phyloP scores from a whole-genome alignment of 2,888 invertebrate genomes.

The Stratiomys singularior region DNA sequence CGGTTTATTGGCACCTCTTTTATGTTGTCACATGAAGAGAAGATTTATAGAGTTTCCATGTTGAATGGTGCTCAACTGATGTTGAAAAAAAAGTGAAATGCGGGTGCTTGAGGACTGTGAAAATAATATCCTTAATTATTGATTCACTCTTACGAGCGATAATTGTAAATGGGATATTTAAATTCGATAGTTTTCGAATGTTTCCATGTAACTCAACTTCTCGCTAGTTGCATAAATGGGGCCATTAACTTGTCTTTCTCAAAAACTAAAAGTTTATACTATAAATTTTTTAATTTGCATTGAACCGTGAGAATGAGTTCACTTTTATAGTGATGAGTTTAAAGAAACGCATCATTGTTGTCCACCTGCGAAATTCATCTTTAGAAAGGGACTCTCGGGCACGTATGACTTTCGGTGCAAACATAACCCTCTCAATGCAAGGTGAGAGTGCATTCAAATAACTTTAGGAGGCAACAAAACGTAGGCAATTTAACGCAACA shows the following conservation, averaged over 20 bases:
- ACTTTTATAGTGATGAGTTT: neutral
- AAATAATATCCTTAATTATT: no score
- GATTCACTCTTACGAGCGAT: no score
- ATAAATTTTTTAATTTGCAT: neutral
- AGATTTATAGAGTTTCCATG: conserved; percentile 11
- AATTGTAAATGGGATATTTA: no score
- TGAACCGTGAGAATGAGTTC: neutral
- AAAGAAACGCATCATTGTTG: neutral
- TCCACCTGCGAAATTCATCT: conserved; percentile 1
- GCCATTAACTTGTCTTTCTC: no score
- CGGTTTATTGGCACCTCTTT: neutral
- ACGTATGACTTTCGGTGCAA: neutral
- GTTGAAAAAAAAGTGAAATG: neutral
- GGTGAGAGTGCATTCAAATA: neutral
- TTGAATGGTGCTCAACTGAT: neutral
- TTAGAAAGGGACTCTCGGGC: neutral
- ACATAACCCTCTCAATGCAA: neutral
- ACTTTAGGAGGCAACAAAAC: no score
- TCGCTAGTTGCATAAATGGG: no score
- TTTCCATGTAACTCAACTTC: no score
- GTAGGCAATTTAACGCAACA: conserved; percentile 30
- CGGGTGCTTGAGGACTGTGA: no score
- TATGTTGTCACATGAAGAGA: neutral
- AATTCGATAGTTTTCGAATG: no score
- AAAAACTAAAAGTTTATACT: no score